Base-by-base conservation (phyloP, 2,797 vertebrate genomes). In the Rhadinocentrus ornatus region DNA sequence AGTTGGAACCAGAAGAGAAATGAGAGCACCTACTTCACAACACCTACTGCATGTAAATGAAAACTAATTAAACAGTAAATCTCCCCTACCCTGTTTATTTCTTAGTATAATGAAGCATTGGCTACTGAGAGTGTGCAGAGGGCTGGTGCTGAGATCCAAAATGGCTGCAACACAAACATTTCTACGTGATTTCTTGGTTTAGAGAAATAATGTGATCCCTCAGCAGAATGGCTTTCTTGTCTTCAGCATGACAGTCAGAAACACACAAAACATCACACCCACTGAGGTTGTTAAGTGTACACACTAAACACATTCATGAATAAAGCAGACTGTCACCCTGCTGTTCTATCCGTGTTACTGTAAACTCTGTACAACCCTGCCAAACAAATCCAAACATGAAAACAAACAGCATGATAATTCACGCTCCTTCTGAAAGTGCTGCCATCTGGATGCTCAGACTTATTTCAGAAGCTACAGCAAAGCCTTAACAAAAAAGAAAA, bases 1-100 rank as follows among this genome's bases (percentile, higher is more conserved):
- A 31, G 13, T 50, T 46, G 39, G 22, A 9, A 67, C 32, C 20
- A 22, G 75, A 62, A 78, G 78, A 82, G 73, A 80, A 80, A 72
- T 6, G 72, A 82, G 66, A 63, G 62, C 68, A 24, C 35, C 66
- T 41, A 66, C 76, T 78, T 55, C 31, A 80, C 73, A 79, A 71
- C 78, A 83, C 74, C n/a, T n/a, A n/a, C 87, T 75, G 72, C 66
- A 83, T 82, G 68, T 77, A 87, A 81, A 86, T 81, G 71, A 80
- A 79, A 82, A 77, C 62, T 77, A 87, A 87, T 85, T 75, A 84
- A 75, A 82, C 41, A 52, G 41, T 68, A 62, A 84, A 78, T 77
- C 76, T 70, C 41, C 57, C 24, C 56, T 53, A 27, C 32, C 50
- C 64, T 66, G 35, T 71, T 73, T 82, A 27, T 63, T 29, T 44